phyloP scores from a whole-genome alignment of 2,888 invertebrate genomes.

The Sicus ferrugineus region DNA sequence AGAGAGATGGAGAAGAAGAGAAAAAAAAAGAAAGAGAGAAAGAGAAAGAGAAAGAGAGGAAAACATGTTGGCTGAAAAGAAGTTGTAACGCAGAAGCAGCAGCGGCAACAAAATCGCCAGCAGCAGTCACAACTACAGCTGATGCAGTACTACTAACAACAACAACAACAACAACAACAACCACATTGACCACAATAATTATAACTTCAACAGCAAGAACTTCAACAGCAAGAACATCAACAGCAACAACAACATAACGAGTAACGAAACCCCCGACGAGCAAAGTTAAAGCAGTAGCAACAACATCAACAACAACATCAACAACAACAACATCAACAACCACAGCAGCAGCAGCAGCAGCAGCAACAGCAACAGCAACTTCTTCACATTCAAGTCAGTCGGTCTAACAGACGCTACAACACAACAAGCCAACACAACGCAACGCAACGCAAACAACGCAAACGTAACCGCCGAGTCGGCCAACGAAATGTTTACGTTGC shows the following conservation, averaged over 20 bases:
- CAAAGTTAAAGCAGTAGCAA: constrained; percentile 34
- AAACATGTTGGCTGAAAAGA: constrained; percentile 1
- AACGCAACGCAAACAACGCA: constrained; percentile 43
- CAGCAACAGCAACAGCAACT: constrained; percentile 27
- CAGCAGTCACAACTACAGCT: constrained; percentile 28
- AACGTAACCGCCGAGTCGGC: constrained; percentile 42
- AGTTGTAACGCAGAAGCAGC: too few relatives aligned
- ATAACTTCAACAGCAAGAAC: constrained; percentile 30
- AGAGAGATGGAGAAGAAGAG: neutral
- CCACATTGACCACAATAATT: constrained; percentile 37
- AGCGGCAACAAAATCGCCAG: too few relatives aligned
- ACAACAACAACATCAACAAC: constrained; percentile 33
- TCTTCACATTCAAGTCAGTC: constrained; percentile 33
- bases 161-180: constrained; percentile 25
- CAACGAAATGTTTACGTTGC: constrained; percentile 35
- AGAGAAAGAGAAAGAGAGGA: neutral
- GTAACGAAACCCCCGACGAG: constrained; percentile 31
- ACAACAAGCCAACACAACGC: constrained; percentile 42
- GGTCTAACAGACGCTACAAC: neutral
- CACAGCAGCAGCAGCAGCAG: constrained; percentile 13
- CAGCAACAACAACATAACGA: constrained; percentile 35
- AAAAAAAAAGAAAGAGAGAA: neutral
- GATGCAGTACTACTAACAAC: too few relatives aligned
- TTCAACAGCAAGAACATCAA: neutral
- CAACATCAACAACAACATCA: constrained; percentile 35